Conservation (phyloP, 2,797 vertebrate genomes). For the Thamnophis elegans region DNA sequence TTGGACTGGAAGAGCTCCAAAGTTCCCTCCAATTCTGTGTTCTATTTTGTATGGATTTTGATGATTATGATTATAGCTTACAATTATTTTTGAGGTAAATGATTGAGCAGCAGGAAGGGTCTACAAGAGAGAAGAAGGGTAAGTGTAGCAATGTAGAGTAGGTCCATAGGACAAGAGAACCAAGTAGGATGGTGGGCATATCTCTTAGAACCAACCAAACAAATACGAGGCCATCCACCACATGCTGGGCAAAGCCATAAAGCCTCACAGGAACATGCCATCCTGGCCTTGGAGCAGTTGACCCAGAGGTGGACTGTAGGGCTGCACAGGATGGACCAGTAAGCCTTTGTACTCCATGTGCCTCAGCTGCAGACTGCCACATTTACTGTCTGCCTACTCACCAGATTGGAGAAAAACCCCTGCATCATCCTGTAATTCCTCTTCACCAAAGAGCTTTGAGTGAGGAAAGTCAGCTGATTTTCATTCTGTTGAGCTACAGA, state of each 20-base stretch:
- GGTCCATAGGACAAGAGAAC: background rate
- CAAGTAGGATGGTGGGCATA: too few species aligned
- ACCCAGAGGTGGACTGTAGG: background rate
- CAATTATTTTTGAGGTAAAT: background rate
- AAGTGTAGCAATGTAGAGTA: background rate
- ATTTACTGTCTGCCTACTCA: background rate
- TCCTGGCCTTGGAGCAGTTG: background rate
- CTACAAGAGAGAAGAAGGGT: background rate
- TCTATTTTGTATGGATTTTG: background rate
- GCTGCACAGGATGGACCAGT: background rate
- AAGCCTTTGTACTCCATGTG: background rate
- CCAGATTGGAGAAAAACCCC: constrained; percentile 1
- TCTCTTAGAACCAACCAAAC: background rate
- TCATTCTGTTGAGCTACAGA: background rate
- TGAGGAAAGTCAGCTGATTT: background rate
- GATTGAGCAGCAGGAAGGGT: background rate
- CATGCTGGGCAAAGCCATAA: background rate
- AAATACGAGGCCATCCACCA: background rate
- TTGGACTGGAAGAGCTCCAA: background rate
- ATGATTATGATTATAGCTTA: background rate
- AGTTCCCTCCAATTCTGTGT: background rate
- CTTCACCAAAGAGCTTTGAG: background rate
- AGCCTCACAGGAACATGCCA: background rate
- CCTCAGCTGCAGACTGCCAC: too few species aligned
- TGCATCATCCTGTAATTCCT: background rate